Evolutionary conservation across 2,888 invertebrate species (phyloP).

Genomic region (Callyntrura guangdongensis): DNA sequence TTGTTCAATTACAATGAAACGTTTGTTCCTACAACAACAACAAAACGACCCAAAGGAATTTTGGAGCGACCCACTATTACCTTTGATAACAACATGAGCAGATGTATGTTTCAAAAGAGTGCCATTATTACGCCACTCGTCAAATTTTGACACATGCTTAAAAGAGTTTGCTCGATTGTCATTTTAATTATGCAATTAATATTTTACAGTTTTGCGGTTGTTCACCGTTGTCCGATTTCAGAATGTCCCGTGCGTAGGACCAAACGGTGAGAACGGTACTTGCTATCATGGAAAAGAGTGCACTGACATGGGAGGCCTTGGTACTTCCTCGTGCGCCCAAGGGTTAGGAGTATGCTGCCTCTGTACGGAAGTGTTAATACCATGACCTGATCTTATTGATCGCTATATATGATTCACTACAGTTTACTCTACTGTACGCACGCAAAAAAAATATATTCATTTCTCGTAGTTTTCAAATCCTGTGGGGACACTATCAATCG

Average conservation of each 20-base stretch:
- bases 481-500: slow-evolving; percentile 90
- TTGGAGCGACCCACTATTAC: slow-evolving; percentile 81
- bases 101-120: slow-evolving; percentile 80
- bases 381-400: neutral
- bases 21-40: slow-evolving; percentile 63
- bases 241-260: slow-evolving; percentile 87
- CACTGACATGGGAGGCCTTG: slow-evolving; percentile 88
- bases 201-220: slow-evolving; percentile 80
- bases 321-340: slow-evolving; percentile 90
- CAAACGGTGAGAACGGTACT: slow-evolving; percentile 89
- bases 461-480: slow-evolving; percentile 90
- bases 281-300: slow-evolving; percentile 91
- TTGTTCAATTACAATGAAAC: slow-evolving; percentile 39
- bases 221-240: slow-evolving; percentile 81
- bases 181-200: slow-evolving; percentile 7
- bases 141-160: too few species aligned
- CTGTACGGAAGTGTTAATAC: slow-evolving; percentile 88
- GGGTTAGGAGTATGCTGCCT: slow-evolving; percentile 92
- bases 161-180: too few species aligned
- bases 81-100: slow-evolving; percentile 83
- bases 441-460: too few species aligned
- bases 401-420: too few species aligned
- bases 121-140: too few species aligned
- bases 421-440: too few species aligned
- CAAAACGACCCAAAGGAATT: slow-evolving; percentile 72